Percentiles rank a stretch among this genome's conserved stretches.
phyloP scores from a whole-genome alignment of 2,113 vertebrate genomes.

The Rhabdomys dilectus region DNA sequence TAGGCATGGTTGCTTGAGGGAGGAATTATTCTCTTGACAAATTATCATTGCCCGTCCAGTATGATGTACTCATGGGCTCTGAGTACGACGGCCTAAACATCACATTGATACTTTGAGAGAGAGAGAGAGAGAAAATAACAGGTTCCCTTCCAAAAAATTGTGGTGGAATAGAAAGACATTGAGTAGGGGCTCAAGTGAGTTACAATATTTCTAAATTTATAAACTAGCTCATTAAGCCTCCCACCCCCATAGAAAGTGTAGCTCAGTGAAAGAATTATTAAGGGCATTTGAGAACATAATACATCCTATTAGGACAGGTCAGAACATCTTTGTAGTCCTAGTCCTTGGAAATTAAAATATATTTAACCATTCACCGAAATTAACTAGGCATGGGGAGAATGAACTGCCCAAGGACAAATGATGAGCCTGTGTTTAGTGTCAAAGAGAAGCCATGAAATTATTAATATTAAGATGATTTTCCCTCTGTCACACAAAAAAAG shows the following conservation, averaged over 20 bases:
- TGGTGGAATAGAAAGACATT: background rate
- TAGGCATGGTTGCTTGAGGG: background rate
- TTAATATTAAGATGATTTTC: background rate
- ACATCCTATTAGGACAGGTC: background rate
- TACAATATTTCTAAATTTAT: constrained; percentile 1
- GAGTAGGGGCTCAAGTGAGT: background rate
- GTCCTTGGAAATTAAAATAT: background rate
- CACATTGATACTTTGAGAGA: background rate
- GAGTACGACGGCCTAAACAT: background rate
- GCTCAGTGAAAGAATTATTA: background rate
- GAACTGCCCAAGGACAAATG: background rate
- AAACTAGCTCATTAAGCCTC: background rate
- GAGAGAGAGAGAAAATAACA: background rate
- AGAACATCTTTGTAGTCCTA: background rate
- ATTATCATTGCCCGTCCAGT: background rate
- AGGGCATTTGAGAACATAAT: background rate
- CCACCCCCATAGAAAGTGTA: background rate
- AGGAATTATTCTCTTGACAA: background rate
- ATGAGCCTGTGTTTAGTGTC: background rate
- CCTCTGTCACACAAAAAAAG: background rate
- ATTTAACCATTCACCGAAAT: background rate
- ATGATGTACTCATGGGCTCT: background rate
- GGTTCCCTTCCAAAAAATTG: background rate
- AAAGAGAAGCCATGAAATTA: background rate
- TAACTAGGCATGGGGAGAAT: background rate